phyloP scores from a whole-genome alignment of 2,888 invertebrate species.

The Mamestra brassicae region DNA sequence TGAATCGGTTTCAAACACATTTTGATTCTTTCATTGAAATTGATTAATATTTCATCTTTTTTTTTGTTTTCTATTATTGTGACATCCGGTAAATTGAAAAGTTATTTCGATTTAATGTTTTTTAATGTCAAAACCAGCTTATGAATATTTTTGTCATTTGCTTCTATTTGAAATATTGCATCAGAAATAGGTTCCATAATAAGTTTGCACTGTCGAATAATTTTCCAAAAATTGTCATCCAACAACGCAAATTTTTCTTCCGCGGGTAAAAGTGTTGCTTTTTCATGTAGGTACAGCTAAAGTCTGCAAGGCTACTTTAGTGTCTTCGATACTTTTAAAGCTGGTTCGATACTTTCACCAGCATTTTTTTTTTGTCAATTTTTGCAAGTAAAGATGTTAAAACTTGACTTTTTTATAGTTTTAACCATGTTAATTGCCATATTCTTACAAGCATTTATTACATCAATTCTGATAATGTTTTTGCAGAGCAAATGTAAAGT shows the following conservation, averaged over 20 bases:
- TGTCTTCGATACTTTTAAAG: not conserved
- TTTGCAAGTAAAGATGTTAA: not conserved
- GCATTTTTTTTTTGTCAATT: not conserved
- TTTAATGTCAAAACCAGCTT: not conserved
- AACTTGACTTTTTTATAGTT: not conserved
- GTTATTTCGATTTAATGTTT: too few relatives aligned
- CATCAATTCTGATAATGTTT: too few relatives aligned
- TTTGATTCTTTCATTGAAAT: not conserved
- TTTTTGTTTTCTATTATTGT: not conserved
- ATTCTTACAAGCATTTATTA: not conserved
- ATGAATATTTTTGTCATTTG: not conserved
- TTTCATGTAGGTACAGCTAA: not conserved
- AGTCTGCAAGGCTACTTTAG: not conserved
- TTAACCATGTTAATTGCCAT: not conserved
- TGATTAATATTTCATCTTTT: not conserved
- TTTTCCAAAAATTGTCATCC: not conserved
- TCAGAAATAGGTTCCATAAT: not conserved
- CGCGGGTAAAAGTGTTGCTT: not conserved
- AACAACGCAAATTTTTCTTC: not conserved
- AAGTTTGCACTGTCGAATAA: not conserved
- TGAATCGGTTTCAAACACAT: not conserved
- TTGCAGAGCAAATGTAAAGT: too few relatives aligned
- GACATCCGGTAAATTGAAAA: too few relatives aligned
- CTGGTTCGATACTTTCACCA: not conserved
- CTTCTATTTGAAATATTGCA: not conserved